Evolutionary conservation across 1,140 invertebrate genomes (phyloP), one percentile per base, ranked within the genome.

Genomic region (Conus ventricosus): DNA sequence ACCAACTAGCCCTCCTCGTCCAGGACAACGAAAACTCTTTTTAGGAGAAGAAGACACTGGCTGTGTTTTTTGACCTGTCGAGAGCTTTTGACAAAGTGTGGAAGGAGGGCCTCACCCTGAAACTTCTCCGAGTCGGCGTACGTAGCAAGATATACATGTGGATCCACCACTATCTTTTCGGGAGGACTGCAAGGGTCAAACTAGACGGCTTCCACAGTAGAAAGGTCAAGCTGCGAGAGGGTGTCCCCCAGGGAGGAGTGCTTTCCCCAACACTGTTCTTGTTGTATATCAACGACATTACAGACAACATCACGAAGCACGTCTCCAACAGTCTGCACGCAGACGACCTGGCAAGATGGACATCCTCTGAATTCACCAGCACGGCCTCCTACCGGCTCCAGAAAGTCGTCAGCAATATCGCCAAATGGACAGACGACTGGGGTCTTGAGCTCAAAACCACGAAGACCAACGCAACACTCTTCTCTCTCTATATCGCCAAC

Each of bases 31-130:
- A 88, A 71, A 80, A 88, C n/a, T n/a, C n/a, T 23, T 39, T 27
- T 27, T 84, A 84, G 67, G 3, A 78, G 54, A 71, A 84, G 53
- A 55, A 39, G 23, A 82, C 57, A 15, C 54, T 84, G 7, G 67
- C 67, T 13, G 27, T 67, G 6, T 88, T 55, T 53, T 60, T 84
- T 78, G 82, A 84, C 54, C 27, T 75, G 6, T 51, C 54, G 6
- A 84, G 82, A 75, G 88, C 88, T 7, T 88, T 88, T 54, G 88
- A 84, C 25, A 88, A 87, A 55, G 85, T 87, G 11, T 87, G 51
- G 76, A 87, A 76, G 8, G 76, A 87, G n/a, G 85, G 85, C n/a
- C 76, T 60, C 60, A 39, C 60, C 5, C 76, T 88, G 25, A 81
- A 88, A 82, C 75, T 88, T 11, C 76, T 55, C 8, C n/a, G 15